These are phyloP conservation scores for Drosophila arizonae DNA, from an alignment of 1,140 invertebrate species.

Conservation along the genomic window DNA sequence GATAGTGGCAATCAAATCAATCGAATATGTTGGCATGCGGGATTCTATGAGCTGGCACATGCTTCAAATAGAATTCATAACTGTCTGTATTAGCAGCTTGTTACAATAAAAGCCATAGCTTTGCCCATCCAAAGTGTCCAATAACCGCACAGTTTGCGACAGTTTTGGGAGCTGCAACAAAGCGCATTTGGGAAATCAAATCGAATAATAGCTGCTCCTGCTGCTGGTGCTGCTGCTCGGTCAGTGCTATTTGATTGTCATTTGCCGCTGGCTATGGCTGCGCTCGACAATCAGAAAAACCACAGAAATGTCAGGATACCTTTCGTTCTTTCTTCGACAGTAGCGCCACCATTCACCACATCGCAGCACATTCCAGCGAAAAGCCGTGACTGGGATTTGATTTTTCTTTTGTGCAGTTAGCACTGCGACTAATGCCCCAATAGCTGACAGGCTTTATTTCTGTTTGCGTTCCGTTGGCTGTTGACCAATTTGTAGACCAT, in stretches of 20 bases:
- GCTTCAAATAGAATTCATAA: slow-evolving; percentile 27
- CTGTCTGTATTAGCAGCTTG: slow-evolving; percentile 19
- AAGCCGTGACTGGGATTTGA: slow-evolving; percentile 50
- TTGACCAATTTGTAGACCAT: slow-evolving; percentile 78
- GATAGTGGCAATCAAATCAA: not conserved
- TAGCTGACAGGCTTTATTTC: slow-evolving; percentile 58
- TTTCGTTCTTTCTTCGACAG: slow-evolving; percentile 56
- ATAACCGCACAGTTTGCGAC: slow-evolving; percentile 39
- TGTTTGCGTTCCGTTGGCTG: slow-evolving; percentile 59
- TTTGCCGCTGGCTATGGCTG: slow-evolving; percentile 54
- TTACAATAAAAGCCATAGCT: slow-evolving; percentile 14
- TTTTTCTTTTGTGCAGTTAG: slow-evolving; percentile 71
- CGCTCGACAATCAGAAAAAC: slow-evolving; percentile 59
- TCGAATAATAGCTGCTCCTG: slow-evolving; percentile 32
- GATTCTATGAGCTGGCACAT: not conserved
- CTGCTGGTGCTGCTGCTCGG: slow-evolving; percentile 17
- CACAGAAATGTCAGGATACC: slow-evolving; percentile 69
- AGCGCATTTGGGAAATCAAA: slow-evolving; percentile 64
- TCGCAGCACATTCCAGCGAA: slow-evolving; percentile 1
- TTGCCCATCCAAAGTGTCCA: slow-evolving; percentile 14
- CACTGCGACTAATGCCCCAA: slow-evolving; percentile 52
- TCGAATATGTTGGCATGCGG: not conserved
- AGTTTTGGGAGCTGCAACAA: slow-evolving; percentile 41
- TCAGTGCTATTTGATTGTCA: slow-evolving; percentile 55
- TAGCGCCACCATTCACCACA: not conserved